Evolutionary conservation across 2,113 vertebrate genomes (phyloP), one percentile per base, ranked within the genome.

Genomic region (Anser brachyrhynchus): DNA sequence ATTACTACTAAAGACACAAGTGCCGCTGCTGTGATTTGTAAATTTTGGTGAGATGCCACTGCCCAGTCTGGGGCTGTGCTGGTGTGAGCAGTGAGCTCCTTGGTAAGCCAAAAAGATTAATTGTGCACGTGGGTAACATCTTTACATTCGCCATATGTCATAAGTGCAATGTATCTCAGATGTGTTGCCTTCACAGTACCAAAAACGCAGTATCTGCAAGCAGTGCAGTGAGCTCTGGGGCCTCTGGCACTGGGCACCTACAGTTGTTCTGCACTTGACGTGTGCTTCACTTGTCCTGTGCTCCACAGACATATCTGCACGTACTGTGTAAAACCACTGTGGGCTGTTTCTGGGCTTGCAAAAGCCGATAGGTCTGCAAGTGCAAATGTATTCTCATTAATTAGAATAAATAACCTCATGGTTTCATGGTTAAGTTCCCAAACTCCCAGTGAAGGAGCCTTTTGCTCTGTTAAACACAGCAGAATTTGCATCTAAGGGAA

Each of bases 301-400:
- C 72, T 77, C 55, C 69, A 51, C 57, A 6, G 7, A 65, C 70
- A 84, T 54, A 69, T 72, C 71, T 76, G 55, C 35, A 59, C 66
- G 37, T 16, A 7, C 22, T 0, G 0, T 46, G 25, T 17, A 13
- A 92, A 81, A 55, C 58, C 39, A 19, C 79, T 18, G 5, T 44
- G 71, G 29, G 39, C 39, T 92, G 9, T 13, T 93, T 62, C 44
- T 76, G 87, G 55, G 46, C 64, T 93, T 76, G 41, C 44, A 46
- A 74, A 92, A 92, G 39, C 90, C 71, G 55, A 61, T 65, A 35
- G 58, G 75, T 85, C 49, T 89, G 62, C 71, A 93, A 83, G 88
- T 90, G 75, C 70, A 93, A 90, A 97, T 92, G 2, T 71, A 61
- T 92, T 89, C 69, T 35, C 35, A 72, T 81, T 91, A 81, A 93